phyloP scores from a whole-genome alignment of 2,888 invertebrate genomes.

The Spisula solida region DNA sequence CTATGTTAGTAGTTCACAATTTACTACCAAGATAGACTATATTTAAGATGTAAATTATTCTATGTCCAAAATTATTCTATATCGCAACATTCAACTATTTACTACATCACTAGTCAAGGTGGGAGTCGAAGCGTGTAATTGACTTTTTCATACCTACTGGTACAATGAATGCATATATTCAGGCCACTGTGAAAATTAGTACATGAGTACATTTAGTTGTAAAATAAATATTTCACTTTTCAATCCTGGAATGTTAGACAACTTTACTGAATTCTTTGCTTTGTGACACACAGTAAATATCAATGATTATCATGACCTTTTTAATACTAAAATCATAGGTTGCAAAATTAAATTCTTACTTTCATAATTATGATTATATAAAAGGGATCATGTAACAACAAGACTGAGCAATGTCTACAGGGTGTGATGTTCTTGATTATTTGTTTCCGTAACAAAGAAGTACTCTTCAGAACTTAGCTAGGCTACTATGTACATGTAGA shows the following conservation, averaged over 20 bases:
- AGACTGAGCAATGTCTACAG: no score
- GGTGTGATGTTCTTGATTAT: no score
- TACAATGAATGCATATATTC: not conserved
- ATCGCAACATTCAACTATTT: slow-evolving; percentile 11
- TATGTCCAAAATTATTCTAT: not conserved
- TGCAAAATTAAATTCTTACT: no score
- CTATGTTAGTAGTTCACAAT: not conserved
- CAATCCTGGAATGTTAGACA: not conserved
- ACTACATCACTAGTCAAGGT: not conserved
- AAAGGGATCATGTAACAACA: no score
- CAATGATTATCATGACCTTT: no score
- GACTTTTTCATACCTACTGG: slow-evolving; percentile 19
- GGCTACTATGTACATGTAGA: no score
- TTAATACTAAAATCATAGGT: no score
- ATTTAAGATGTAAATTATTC: not conserved
- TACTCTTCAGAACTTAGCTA: no score
- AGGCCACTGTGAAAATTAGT: not conserved
- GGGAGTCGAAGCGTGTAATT: not conserved
- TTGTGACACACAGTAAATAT: no score
- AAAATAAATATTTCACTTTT: not conserved
- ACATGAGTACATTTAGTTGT: not conserved
- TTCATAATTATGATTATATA: no score
- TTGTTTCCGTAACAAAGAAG: no score
- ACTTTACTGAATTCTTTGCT: no score
- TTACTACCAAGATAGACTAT: not conserved